Base-by-base conservation (phyloP, 1,140 invertebrate genomes). In the Whitmania pigra region DNA sequence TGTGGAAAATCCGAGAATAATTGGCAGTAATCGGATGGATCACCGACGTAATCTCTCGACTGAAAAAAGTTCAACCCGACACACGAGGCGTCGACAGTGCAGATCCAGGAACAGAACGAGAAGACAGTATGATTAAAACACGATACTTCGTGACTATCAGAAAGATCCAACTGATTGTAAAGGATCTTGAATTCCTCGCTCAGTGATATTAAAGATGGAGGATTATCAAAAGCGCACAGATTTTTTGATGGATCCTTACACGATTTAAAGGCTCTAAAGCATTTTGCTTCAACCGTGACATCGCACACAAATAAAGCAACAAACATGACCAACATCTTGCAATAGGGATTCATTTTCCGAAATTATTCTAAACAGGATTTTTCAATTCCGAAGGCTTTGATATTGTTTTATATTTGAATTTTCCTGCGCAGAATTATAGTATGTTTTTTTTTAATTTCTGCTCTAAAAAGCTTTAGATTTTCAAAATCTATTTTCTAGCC, bases 1-100 rank as follows among this genome's bases (percentile, higher is more conserved):
- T 31, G 9, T 25, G 22, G 29, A 63, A 63, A 63, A 22, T 25
- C 57, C 57, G 29, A 63, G 22, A 63, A 63, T 63, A 49, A 49
- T 49, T 49, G 43, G 43, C 43, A 49, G 43, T 49, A 49, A 7
- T 49, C 11, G 9, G 57, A 63, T 11, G 18, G 22, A 63, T 25
- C 20, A n/a, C 11, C 57, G 29, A 11, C 57, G 22, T 25, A 63
- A 63, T 25, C 57, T 25, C 57, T 31, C 6, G 29, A 63, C 5
- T 63, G 11, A 25, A 63, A 63, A 63, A 63, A 25, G 57, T 63
- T 63, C 11, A 63, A 63, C 29, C 57, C 57, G 22, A 63, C 57
- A 18, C 57, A 63, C 57, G 57, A 63, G 15, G 6, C 57, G 18
- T 63, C 20, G 5, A 3, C 22, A 25, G 22, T 31, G 29, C 57